Evolutionary conservation across 2,113 vertebrate species (phyloP), one percentile per base, ranked within the genome.

Genomic region (Pristiophorus japonicus): DNA sequence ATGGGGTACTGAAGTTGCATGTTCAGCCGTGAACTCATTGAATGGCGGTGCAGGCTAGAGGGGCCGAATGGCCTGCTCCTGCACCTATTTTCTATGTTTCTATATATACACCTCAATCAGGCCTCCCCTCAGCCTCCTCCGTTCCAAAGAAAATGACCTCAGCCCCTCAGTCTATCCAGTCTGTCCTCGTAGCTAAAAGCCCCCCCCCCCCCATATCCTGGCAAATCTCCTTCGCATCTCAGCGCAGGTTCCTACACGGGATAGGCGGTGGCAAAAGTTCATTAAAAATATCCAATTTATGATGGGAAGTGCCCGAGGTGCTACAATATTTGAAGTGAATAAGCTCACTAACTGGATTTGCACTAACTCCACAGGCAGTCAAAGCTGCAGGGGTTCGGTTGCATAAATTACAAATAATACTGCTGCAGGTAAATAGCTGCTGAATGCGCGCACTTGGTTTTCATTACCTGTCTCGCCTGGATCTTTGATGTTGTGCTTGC

Each of bases 201-300:
- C n/a, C n/a, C n/a, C n/a, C n/a, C n/a, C n/a, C n/a, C n/a, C n/a
- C n/a, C n/a, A n/a, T n/a, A n/a, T n/a, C n/a, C n/a, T n/a, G n/a
- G n/a, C n/a, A n/a, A n/a, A n/a, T n/a, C n/a, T n/a, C n/a, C n/a
- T n/a, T n/a, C n/a, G n/a, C n/a, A n/a, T n/a, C n/a, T 84, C 20
- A 84, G 12, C 2, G 75, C 14, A 1, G 16, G 75, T 45, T 45
- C n/a, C 11, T 20, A 30, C 0, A 1, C n/a, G 2, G n/a, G 38
- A 47, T 4, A 85, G 81, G 81, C 47, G 42, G 22, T 18, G 45
- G 81, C 38, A 5, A 85, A 85, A 85, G 81, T 85, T 45, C 45
- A 85, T 85, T 85, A 85, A 85, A 84, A 47, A 85, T 85, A 85
- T 6, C 81, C 81, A 85, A 85, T 85, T 85, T 85, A 85, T 85